Percentiles rank a stretch among this genome's conserved stretches.
phyloP scores from a whole-genome alignment of 2,113 vertebrate species.

The Oncorhynchus keta region DNA sequence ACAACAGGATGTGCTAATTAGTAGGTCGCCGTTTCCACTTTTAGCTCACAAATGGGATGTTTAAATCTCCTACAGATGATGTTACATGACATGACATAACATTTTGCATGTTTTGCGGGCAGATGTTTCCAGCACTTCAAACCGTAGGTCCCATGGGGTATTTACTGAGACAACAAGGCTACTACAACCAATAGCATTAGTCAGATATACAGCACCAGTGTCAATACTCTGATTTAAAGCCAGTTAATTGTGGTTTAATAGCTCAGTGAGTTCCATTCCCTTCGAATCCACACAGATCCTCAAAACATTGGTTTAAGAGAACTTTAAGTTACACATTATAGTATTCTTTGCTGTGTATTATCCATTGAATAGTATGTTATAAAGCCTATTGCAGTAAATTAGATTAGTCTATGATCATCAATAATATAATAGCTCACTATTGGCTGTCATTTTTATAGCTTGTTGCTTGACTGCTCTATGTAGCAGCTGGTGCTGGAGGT shows the following conservation, averaged over 20 bases:
- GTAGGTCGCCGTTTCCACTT: not conserved
- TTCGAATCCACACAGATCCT: not conserved
- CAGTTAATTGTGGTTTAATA: not conserved
- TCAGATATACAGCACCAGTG: not conserved
- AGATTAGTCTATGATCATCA: not conserved
- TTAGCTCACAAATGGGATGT: not conserved
- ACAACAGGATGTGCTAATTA: slow-evolving; percentile 7
- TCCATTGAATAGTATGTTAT: not conserved
- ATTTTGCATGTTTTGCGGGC: slow-evolving; percentile 19
- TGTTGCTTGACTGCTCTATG: slow-evolving; percentile 24
- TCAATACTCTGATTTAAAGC: not conserved
- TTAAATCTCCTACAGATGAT: slow-evolving; percentile 1
- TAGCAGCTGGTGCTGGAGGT: slow-evolving; percentile 27
- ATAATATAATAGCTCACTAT: not conserved
- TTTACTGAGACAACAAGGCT: not conserved
- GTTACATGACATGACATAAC: slow-evolving; percentile 23
- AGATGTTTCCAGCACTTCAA: not conserved
- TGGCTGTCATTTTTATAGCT: slow-evolving; percentile 17
- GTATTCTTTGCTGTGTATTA: not conserved
- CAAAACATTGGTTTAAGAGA: not conserved
- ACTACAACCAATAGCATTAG: not conserved
- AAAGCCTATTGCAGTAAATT: not conserved
- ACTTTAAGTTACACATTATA: not conserved
- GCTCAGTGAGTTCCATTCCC: not conserved
- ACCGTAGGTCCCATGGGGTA: not conserved